Percentiles rank a stretch among this genome's conserved stretches.
phyloP scores from a whole-genome alignment of 2,113 vertebrate genomes.

The Pelmatolapia mariae region DNA sequence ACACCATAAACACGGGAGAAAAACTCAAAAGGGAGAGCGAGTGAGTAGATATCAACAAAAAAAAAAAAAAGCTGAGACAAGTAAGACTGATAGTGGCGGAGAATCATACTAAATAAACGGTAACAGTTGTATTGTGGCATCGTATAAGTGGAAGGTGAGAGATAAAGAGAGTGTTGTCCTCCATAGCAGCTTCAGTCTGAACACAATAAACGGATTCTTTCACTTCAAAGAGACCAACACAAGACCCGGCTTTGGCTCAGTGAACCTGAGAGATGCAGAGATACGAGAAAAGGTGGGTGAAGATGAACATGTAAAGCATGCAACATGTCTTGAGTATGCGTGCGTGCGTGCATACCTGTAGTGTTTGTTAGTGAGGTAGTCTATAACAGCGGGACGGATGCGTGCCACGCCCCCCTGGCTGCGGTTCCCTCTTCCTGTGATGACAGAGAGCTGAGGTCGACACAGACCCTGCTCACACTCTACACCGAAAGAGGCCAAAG shows the following conservation, averaged over 20 bases:
- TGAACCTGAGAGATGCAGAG: conserved; percentile 76
- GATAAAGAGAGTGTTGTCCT: not conserved
- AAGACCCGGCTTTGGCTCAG: conserved; percentile 85
- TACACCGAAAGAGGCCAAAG: conserved; percentile 66
- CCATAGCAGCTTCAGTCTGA: not conserved
- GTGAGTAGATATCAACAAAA: rapidly evolving
- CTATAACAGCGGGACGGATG: conserved; percentile 91
- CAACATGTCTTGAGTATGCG: not conserved
- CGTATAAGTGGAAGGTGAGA: not conserved
- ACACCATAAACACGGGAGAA: not conserved
- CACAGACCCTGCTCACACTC: conserved; percentile 82
- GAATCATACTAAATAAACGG: not conserved
- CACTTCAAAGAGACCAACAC: conserved; percentile 84
- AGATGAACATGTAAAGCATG: not conserved
- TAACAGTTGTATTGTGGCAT: not conserved
- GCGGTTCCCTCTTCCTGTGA: conserved; percentile 97
- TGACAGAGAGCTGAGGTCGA: conserved; percentile 86
- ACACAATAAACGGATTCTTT: conserved; percentile 6
- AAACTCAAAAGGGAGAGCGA: not conserved
- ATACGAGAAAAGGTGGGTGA: conserved; percentile 9
- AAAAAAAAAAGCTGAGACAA: not conserved
- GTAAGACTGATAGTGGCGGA: not conserved
- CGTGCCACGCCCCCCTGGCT: conserved; percentile 95
- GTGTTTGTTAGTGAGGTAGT: conserved; percentile 89
- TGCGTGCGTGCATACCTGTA: conserved; percentile 76